Evolutionary conservation across 2,113 vertebrate species (phyloP), one percentile per base, ranked within the genome.

Genomic region (Piprites chloris): DNA sequence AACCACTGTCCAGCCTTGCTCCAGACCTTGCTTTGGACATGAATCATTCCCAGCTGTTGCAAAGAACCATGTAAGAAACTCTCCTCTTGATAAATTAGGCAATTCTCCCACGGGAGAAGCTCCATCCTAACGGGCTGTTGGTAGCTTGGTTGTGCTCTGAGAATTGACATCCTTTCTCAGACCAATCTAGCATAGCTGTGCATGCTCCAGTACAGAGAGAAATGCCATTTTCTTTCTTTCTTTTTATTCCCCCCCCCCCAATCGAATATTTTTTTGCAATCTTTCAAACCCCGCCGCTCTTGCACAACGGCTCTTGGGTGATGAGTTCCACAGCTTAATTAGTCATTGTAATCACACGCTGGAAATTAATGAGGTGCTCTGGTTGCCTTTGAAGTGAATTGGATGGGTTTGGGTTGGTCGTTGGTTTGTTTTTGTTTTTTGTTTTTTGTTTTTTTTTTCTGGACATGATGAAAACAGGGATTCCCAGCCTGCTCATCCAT

Each of bases 61-160:
- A 87, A 86, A 86, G 93, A 37, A 78, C 68, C 79, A 95, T 88
- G 92, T 74, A 74, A 96, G 90, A 86, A 90, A 75, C 0, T 2
- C 56, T 76, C 20, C 3, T 7, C 76, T 93, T 93, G 95, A 94
- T 84, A 82, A 95, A 96, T 97, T 80, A 86, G 88, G 85, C 88
- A 86, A 94, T 93, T 96, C 89, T 90, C 95, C 87, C 96, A 81
- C 56, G 39, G 92, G 93, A 83, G 83, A 95, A 58, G 37, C 86
- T 81, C 61, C 39, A 35, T 81, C 93, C 83, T 95, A 93, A 96
- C 65, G 85, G 93, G 88, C 56, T 89, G 90, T 94, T 96, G 95
- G 88, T 95, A 90, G 93, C 90, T 96, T 91, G 91, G 94, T 96
- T 96, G 87, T 96, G 91, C 78, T 78, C 53, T 90, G 59, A 92